These are phyloP conservation scores for Tribolium castaneum DNA, from an alignment of 1,140 invertebrate species.

Conservation along the genomic window DNA sequence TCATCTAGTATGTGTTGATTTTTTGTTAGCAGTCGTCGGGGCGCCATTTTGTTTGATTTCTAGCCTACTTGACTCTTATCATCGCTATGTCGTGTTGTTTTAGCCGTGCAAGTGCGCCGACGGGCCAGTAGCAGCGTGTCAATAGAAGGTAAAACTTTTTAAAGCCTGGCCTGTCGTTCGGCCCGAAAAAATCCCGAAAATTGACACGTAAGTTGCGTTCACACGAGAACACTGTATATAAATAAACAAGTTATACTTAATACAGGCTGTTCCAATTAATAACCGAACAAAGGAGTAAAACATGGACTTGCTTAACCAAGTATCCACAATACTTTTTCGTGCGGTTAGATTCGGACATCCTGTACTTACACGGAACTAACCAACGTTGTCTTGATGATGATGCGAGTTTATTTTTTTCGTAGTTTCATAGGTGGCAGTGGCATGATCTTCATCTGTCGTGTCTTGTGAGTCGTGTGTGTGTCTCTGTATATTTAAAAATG, in stretches of 20 bases:
- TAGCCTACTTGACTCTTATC: constrained; percentile 33
- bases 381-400: constrained; percentile 14
- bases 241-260: neutral
- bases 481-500: no score
- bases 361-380: neutral
- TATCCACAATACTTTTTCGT: neutral
- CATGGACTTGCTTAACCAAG: neutral
- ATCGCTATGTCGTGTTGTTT: constrained; percentile 60
- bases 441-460: constrained; percentile 42
- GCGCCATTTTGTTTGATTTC: constrained; percentile 32
- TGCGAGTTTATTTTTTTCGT: constrained; percentile 37
- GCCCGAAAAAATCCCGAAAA: constrained; percentile 37
- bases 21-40: constrained; percentile 35
- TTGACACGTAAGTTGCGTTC: constrained; percentile 19
- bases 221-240: neutral
- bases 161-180: constrained; percentile 49
- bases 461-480: constrained; percentile 47
- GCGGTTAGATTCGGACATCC: neutral
- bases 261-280: constrained; percentile 46
- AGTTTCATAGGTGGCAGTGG: constrained; percentile 52
- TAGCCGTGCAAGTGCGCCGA: constrained; percentile 62
- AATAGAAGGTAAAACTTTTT: constrained; percentile 60
- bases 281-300: neutral
- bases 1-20: constrained; percentile 3
- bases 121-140: constrained; percentile 61